Conservation (phyloP, 2,888 invertebrate genomes). For the Diplolepis rosae region DNA sequence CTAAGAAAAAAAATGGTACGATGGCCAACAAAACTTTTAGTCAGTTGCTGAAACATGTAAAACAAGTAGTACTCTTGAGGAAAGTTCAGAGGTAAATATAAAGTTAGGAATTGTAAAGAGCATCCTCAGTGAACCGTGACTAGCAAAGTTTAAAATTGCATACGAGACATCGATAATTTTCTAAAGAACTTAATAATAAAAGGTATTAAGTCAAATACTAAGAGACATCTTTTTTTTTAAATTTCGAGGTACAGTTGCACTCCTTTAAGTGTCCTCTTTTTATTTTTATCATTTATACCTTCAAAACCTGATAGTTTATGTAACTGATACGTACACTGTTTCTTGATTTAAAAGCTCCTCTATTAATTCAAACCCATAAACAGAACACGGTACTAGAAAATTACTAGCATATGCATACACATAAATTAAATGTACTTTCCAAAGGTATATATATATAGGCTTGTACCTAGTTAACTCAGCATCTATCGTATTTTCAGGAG, state of each 20-base stretch:
- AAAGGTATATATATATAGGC: no score
- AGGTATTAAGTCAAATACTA: not conserved
- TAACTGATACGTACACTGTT: not conserved
- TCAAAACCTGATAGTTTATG: no score
- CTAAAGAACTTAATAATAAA: not conserved
- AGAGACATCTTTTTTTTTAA: no score
- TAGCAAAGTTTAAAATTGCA: not conserved
- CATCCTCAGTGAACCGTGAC: not conserved
- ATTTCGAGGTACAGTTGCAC: no score
- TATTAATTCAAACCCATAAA: not conserved
- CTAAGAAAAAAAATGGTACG: not conserved
- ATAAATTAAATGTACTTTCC: not conserved
- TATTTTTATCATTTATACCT: no score
- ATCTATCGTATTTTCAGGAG: not conserved
- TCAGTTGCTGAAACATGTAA: slow-evolving; percentile 24
- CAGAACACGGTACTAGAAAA: not conserved
- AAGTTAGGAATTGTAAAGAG: not conserved
- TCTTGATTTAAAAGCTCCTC: not conserved
- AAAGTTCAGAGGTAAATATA: not conserved
- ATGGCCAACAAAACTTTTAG: not conserved
- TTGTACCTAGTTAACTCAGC: not conserved
- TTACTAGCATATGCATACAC: not conserved
- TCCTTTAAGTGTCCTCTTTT: no score
- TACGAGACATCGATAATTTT: not conserved
- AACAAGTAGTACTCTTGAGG: not conserved